Evolutionary conservation across 2,797 vertebrate genomes (phyloP).

Genomic region (Sphenopsis melanotis): DNA sequence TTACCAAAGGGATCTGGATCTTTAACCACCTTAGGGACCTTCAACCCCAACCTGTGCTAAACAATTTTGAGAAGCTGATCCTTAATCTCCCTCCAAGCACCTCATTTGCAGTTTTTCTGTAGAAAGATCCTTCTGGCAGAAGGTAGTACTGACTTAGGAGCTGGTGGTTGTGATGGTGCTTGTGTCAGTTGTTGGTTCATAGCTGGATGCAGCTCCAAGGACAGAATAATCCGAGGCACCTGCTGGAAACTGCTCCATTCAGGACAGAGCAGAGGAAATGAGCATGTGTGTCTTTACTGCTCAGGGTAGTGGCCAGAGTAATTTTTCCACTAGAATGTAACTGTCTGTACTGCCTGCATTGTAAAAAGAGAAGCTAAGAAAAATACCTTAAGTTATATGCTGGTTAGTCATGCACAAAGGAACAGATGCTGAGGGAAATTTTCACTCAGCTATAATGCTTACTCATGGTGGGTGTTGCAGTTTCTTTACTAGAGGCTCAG

Average conservation of each 20-base stretch:
- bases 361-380: background rate
- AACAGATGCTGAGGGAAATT: background rate
- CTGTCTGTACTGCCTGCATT: background rate
- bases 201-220: background rate
- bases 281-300: background rate
- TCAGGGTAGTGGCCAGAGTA: background rate
- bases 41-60: background rate
- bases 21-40: background rate
- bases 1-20: background rate
- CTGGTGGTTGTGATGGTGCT: background rate
- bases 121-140: background rate
- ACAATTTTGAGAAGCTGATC: background rate
- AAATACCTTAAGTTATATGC: background rate
- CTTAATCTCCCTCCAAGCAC: accelerated
- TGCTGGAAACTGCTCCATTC: background rate
- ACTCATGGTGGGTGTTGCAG: background rate
- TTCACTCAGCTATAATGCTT: background rate
- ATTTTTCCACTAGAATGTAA: background rate
- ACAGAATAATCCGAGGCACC: background rate
- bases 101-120: background rate
- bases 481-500: background rate
- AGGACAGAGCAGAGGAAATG: background rate
- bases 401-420: background rate
- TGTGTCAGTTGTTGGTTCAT: background rate
- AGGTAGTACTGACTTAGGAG: background rate